A percentile compares a stretch with the other conserved stretches of the same genome.
Conservation (phyloP, 2,888 invertebrate species). For the Perdita meconis region DNA sequence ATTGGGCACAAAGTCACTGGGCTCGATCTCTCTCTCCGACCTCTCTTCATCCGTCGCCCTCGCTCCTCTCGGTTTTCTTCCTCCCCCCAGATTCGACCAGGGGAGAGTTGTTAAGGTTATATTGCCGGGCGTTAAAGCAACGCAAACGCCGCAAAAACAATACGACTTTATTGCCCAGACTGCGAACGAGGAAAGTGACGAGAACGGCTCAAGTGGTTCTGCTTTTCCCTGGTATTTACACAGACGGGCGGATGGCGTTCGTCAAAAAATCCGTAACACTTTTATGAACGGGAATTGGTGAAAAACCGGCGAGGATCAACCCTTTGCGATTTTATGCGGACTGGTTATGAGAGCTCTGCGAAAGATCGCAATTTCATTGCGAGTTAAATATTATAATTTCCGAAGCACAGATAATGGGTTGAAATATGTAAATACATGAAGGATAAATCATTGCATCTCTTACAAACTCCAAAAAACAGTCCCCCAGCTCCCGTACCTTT, state of each 20-base stretch:
- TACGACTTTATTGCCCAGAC: constrained; percentile 79
- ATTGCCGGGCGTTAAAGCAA: constrained; percentile 80
- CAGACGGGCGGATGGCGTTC: constrained; percentile 56
- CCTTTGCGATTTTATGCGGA: background rate
- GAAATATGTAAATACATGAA: too few relatives aligned
- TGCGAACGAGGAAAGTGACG: constrained; percentile 34
- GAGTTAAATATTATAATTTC: too few relatives aligned
- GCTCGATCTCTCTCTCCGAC: constrained; percentile 40
- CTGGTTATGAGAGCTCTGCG: background rate
- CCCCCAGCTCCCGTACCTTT: background rate
- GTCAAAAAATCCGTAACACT: constrained; percentile 67
- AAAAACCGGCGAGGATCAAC: background rate
- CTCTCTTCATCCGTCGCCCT: constrained; percentile 35
- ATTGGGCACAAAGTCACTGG: constrained; percentile 76
- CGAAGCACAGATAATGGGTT: too few relatives aligned
- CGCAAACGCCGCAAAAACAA: constrained; percentile 80
- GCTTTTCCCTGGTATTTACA: constrained; percentile 49
- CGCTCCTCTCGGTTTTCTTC: constrained; percentile 24
- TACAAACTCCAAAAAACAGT: too few relatives aligned
- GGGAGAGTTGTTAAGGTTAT: constrained; percentile 81
- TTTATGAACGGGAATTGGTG: constrained; percentile 57
- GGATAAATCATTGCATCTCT: too few relatives aligned
- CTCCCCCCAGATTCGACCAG: constrained; percentile 18
- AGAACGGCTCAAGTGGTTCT: constrained; percentile 11
- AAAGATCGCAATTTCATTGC: too few relatives aligned